Percentiles rank a stretch among this genome's conserved stretches.
Conservation (phyloP, 2,113 vertebrate genomes). For the Saccopteryx leptura region DNA sequence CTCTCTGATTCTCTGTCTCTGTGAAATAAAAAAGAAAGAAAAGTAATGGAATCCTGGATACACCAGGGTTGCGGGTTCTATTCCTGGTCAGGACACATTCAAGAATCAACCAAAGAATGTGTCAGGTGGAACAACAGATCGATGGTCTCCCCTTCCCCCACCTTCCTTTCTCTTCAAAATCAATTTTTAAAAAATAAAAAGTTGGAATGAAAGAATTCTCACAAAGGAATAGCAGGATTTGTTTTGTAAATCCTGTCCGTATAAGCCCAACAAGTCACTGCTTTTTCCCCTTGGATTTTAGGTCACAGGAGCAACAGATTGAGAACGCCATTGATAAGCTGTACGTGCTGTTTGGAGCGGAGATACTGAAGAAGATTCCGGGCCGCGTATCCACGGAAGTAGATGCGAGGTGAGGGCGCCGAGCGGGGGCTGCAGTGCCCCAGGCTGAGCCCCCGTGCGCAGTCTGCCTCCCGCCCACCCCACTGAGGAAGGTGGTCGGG, state of each 20-base stretch:
- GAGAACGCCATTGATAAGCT: conserved; percentile 96
- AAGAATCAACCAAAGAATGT: too few relatives aligned
- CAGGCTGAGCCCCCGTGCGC: neutral
- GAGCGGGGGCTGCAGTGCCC: neutral
- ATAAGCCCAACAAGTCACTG: neutral
- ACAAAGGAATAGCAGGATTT: neutral
- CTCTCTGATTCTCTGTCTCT: too few relatives aligned
- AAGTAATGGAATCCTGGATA: too few relatives aligned
- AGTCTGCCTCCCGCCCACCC: fast-evolving
- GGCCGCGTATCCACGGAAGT: conserved; percentile 99
- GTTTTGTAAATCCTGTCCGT: neutral
- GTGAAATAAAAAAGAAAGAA: too few relatives aligned
- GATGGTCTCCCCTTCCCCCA: too few relatives aligned
- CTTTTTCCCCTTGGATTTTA: conserved; percentile 76
- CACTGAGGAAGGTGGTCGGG: fast-evolving
- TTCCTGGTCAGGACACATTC: too few relatives aligned
- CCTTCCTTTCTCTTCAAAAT: too few relatives aligned
- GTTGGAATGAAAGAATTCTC: neutral
- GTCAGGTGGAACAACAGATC: too few relatives aligned
- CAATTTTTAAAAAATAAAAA: neutral
- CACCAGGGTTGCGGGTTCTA: too few relatives aligned
- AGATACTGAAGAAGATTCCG: conserved; percentile 98
- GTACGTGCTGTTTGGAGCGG: conserved; percentile 95
- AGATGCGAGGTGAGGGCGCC: conserved; percentile 93
- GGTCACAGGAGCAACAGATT: conserved; percentile 94